A percentile compares a stretch with the other conserved stretches of the same genome.
Evolutionary conservation across 2,113 vertebrate genomes (phyloP).

Genomic region (Stictonetta naevosa): DNA sequence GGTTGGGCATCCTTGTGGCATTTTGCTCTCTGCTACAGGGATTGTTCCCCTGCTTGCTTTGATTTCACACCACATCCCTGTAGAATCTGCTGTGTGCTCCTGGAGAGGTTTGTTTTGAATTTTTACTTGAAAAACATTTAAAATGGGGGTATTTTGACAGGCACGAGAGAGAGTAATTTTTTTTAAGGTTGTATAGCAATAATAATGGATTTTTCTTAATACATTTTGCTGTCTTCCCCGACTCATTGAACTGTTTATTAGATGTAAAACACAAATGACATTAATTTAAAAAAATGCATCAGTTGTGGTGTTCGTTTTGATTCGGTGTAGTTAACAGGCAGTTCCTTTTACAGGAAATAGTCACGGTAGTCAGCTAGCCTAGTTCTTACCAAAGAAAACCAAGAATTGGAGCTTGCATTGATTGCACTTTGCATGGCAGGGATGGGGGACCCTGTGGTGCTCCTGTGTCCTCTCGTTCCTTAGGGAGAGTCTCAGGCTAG

Average conservation of each 20-base stretch:
- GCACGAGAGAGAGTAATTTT: not conserved
- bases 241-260: not conserved
- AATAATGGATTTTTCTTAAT: not conserved
- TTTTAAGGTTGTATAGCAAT: not conserved
- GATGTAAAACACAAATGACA: not conserved
- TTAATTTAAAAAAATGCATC: not conserved
- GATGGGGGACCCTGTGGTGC: not conserved
- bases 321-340: not conserved
- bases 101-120: not conserved
- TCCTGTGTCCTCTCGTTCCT: not conserved
- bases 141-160: not conserved
- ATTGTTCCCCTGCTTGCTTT: not conserved
- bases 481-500: not conserved
- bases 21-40: not conserved
- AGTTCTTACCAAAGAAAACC: not conserved
- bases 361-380: fast-evolving
- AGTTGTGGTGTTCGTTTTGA: not conserved
- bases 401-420: not conserved
- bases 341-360: not conserved
- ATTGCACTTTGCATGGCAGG: fast-evolving
- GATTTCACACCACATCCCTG: not conserved
- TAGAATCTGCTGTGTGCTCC: not conserved
- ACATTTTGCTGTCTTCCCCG: not conserved
- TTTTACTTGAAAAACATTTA: not conserved
- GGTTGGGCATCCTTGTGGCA: not conserved